These are phyloP conservation scores for Scylla paramamosain DNA, from an alignment of 1,140 invertebrate species.

Conservation along the genomic window DNA sequence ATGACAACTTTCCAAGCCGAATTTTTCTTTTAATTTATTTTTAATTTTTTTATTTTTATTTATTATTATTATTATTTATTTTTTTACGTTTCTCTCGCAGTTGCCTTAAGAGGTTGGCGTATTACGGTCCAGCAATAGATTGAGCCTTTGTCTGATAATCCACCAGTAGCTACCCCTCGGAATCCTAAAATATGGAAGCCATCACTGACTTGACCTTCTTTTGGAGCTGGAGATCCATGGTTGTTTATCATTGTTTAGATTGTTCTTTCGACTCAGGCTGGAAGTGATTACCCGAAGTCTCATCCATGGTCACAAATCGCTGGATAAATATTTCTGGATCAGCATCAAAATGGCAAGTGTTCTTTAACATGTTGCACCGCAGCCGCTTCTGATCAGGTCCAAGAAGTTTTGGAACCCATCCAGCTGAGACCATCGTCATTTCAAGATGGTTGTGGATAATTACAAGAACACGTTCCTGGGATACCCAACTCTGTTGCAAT, in stretches of 20 bases:
- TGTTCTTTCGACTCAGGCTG: slow-evolving; percentile 37
- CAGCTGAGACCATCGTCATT: background rate
- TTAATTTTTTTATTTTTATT: too few relatives aligned
- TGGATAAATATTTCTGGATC: background rate
- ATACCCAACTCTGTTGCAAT: background rate
- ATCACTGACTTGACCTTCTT: slow-evolving; percentile 44
- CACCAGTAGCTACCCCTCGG: slow-evolving; percentile 24
- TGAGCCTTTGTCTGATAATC: slow-evolving; percentile 1
- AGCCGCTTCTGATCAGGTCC: slow-evolving; percentile 30
- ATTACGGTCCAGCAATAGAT: background rate
- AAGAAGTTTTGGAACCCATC: background rate
- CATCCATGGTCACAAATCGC: slow-evolving; percentile 42
- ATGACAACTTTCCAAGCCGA: background rate
- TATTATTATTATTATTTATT: too few relatives aligned
- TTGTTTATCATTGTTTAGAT: slow-evolving; percentile 16
- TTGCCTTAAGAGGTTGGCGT: background rate
- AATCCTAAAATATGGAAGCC: background rate
- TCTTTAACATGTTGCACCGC: slow-evolving; percentile 30
- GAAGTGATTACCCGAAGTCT: slow-evolving; percentile 36
- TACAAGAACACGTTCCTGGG: background rate
- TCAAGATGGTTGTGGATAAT: too few relatives aligned
- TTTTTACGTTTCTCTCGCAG: slow-evolving; percentile 23
- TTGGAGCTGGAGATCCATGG: slow-evolving; percentile 28
- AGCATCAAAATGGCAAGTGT: slow-evolving; percentile 7
- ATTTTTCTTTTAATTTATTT: too few relatives aligned